These are phyloP conservation scores for Diachasmimorpha longicaudata DNA, from an alignment of 1,140 invertebrate genomes.

Conservation along the genomic window DNA sequence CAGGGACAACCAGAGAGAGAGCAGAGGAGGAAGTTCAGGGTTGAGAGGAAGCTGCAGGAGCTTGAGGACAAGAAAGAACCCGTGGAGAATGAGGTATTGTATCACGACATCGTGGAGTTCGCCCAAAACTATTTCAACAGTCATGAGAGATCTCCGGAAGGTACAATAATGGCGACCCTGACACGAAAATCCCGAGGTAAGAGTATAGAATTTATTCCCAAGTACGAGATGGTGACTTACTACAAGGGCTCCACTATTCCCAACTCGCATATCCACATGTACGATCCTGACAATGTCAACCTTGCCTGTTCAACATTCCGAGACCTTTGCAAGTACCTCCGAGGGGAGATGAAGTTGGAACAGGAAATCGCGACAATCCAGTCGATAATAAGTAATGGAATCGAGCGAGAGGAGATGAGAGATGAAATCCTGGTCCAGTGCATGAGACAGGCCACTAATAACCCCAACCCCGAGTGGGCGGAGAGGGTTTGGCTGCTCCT, in stretches of 20 bases:
- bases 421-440: constrained; percentile 91
- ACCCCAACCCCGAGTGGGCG: constrained; percentile 80
- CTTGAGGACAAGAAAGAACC: constrained; percentile 69
- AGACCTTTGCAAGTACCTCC: constrained; percentile 85
- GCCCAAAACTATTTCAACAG: constrained; percentile 93
- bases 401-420: constrained; percentile 86
- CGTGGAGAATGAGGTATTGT: constrained; percentile 62
- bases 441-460: constrained; percentile 82
- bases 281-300: constrained; percentile 92
- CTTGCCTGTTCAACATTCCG: constrained; percentile 90
- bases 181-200: constrained; percentile 78
- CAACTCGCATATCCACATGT: constrained; percentile 93
- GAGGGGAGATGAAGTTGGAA: constrained; percentile 83
- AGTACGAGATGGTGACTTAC: constrained; percentile 92
- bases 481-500: constrained; percentile 88
- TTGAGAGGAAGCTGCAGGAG: constrained; percentile 85
- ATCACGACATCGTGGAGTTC: constrained; percentile 90
- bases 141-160: constrained; percentile 84
- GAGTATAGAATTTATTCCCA: constrained; percentile 79
- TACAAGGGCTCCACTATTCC: constrained; percentile 88
- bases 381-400: constrained; percentile 82
- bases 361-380: constrained; percentile 84
- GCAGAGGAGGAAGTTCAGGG: constrained; percentile 79
- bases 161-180: constrained; percentile 87
- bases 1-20: constrained; percentile 68